Base-by-base conservation (phyloP, 2,888 invertebrate species). In the Andrena minutula region DNA sequence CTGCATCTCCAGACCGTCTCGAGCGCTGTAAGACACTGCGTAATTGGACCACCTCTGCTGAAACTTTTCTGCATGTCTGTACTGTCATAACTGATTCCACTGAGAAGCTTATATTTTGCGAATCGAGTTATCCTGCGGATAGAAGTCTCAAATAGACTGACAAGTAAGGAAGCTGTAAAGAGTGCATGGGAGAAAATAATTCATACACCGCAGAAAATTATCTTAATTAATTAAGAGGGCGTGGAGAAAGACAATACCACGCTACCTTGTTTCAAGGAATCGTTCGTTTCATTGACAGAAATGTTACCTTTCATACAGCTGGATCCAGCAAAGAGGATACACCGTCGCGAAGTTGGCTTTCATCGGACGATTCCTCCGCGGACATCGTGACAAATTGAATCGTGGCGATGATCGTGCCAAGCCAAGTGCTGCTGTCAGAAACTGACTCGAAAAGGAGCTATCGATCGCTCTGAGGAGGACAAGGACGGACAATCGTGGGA, bases 371-470 rank as follows among this genome's bases (percentile, higher is more conserved):
- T 73, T 66, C 83, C 53, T 72, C 61, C 56, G 65, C n/a, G 79
- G 65, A 47, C 63, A 47, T 60, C 47, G 8, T 60, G 58, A 74
- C 70, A 73, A 85, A 86, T 79, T 75, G 84, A 73, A 77, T 86
- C 56, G 71, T 71, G 56, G 28, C 74, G 64, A 68, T 71, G 86
- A 85, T 75, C 76, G 70, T 84, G 63, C 47, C 26, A 60, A 66
- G 47, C 28, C 75, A 73, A 84, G 63, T 84, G 80, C 68, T 23
- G 68, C 63, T 71, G 85, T 76, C 75, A 68, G 79, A 56, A 86
- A 74, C 80, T 69, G 71, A 74, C 83, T 83, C 63, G 84, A 80
- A 86, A 74, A 86, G 75, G 76, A 41, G 20, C 49, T 77, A 84
- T 85, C 84, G 85, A 85, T 86, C 86, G 70, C 41, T 47, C n/a